Percentiles rank a stretch among this genome's conserved stretches.
Conservation (phyloP, 1,140 invertebrate species). For the Potamilus streckersoni region DNA sequence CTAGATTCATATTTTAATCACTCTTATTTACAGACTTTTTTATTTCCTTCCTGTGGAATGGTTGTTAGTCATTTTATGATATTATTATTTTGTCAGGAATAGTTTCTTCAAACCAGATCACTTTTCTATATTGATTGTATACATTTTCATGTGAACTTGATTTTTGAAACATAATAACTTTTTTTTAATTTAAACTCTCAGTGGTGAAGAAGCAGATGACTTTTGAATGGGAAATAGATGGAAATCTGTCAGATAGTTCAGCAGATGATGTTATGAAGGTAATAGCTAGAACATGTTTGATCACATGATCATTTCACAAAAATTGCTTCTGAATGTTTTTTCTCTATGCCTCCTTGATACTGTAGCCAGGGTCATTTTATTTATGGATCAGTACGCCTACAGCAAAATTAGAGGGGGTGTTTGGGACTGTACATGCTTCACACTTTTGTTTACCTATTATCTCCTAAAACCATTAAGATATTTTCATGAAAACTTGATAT, state of each 20-base stretch:
- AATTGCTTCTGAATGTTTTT: not conserved
- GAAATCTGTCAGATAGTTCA: not conserved
- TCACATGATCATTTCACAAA: not conserved
- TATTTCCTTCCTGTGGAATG: too few relatives aligned
- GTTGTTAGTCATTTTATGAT: too few relatives aligned
- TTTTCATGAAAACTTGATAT: too few relatives aligned
- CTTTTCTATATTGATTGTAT: too few relatives aligned
- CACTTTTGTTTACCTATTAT: too few relatives aligned
- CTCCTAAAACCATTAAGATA: too few relatives aligned
- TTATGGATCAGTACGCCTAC: not conserved
- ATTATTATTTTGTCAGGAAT: too few relatives aligned
- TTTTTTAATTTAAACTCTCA: not conserved
- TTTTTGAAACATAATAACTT: not conserved
- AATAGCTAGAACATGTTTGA: not conserved
- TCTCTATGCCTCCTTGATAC: not conserved
- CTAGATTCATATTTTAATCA: too few relatives aligned
- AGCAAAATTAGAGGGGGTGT: not conserved
- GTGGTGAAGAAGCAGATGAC: not conserved
- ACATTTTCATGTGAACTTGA: too few relatives aligned
- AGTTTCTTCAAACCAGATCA: too few relatives aligned
- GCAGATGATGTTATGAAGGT: not conserved
- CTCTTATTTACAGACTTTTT: too few relatives aligned
- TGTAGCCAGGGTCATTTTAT: not conserved
- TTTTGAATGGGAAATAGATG: slow-evolving; percentile 1
- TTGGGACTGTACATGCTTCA: too few relatives aligned